A percentile compares a stretch with the other conserved stretches of the same genome.
Evolutionary conservation across 2,113 vertebrate genomes (phyloP).

Genomic region (Petrocephalus microphthalmus): DNA sequence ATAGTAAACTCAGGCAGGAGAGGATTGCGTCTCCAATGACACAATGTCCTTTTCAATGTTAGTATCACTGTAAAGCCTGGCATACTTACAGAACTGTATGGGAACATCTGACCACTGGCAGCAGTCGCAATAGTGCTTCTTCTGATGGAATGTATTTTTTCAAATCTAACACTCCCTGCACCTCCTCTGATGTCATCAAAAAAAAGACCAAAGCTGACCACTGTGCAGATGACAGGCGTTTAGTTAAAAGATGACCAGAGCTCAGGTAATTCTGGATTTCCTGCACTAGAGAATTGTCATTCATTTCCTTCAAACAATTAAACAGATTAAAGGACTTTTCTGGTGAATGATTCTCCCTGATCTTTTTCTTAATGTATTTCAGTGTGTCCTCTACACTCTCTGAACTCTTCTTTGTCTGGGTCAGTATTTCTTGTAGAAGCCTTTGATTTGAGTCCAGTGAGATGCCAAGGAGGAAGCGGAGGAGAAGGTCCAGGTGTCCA

Average conservation of each 20-base stretch:
- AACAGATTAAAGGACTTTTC: constrained; percentile 1
- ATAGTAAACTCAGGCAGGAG: too few relatives aligned
- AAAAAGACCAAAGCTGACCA: neutral
- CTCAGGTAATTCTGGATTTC: constrained; percentile 12
- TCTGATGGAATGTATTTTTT: neutral
- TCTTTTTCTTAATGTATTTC: neutral
- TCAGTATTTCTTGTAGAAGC: neutral
- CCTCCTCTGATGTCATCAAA: neutral
- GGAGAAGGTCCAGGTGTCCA: neutral
- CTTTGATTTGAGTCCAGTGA: neutral
- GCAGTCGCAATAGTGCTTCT: neutral
- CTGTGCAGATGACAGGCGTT: neutral
- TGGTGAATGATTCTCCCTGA: neutral
- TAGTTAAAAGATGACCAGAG: neutral
- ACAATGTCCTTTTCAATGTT: neutral
- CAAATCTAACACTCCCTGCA: neutral
- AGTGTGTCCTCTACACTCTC: neutral
- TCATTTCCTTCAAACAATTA: neutral
- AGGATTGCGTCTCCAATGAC: neutral
- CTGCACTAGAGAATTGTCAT: neutral
- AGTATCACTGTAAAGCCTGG: neutral
- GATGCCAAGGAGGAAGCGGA: neutral
- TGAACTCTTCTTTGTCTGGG: neutral
- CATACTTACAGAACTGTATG: neutral
- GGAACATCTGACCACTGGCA: neutral